phyloP scores from a whole-genome alignment of 2,113 vertebrate species.

The Antechinus flavipes region DNA sequence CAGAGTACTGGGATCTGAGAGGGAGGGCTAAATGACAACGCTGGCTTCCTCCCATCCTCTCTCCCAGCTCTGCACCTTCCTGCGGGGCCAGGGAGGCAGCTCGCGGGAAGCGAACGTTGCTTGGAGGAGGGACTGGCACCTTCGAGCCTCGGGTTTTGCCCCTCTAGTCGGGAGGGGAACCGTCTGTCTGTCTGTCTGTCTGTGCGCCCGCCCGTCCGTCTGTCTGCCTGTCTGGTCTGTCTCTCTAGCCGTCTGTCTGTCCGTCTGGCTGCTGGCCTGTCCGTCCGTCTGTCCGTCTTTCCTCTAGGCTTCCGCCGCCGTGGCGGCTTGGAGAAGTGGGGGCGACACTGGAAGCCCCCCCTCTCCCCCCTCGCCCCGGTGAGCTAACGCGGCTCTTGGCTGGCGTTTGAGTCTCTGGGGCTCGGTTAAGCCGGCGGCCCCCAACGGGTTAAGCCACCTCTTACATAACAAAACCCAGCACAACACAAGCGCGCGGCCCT shows the following conservation, averaged over 20 bases:
- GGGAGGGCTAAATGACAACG: not conserved
- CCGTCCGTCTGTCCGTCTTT: no score
- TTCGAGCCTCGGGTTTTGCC: rapidly evolving
- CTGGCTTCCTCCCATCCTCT: not conserved
- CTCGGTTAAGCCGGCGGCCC: not conserved
- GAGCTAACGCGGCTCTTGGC: not conserved
- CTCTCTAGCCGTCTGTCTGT: no score
- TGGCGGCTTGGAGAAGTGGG: not conserved
- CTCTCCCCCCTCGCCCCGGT: not conserved
- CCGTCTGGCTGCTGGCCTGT: not conserved
- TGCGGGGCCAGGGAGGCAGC: not conserved
- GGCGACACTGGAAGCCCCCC: not conserved
- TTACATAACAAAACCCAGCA: constrained; percentile 67
- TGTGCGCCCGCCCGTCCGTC: not conserved
- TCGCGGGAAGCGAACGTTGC: not conserved
- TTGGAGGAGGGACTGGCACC: not conserved
- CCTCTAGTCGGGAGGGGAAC: rapidly evolving
- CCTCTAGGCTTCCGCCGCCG: not conserved
- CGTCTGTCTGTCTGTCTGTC: not conserved
- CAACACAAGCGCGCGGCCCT: constrained; percentile 15
- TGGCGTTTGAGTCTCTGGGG: not conserved
- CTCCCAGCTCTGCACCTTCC: not conserved
- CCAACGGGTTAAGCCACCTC: constrained; percentile 62
- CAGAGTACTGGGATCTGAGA: constrained; percentile 20
- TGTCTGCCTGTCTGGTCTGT: no score